Evolutionary conservation across 2,797 vertebrate genomes (phyloP).

Genomic region (Rhyacichthys aspro): DNA sequence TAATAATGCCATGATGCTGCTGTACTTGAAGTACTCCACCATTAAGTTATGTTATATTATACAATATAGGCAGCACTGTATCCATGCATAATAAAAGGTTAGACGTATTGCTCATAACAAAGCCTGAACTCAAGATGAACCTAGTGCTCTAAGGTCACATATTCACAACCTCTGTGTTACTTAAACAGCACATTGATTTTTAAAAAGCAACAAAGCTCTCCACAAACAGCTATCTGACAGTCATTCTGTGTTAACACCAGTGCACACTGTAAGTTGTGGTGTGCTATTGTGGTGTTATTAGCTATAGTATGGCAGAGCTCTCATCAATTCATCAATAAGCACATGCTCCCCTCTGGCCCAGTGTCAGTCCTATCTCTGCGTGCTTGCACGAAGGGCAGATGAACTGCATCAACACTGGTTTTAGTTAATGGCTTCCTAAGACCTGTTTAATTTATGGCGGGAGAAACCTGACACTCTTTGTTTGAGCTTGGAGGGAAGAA

Average conservation of each 20-base stretch:
- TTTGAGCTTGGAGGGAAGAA: no score
- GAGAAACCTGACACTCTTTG: no score
- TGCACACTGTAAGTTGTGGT: conserved; percentile 26
- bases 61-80: no score
- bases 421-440: no score
- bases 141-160: background rate
- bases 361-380: conserved; percentile 12
- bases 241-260: conserved; percentile 26
- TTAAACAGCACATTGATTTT: conserved; percentile 5
- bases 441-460: no score
- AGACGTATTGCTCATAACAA: no score
- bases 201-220: background rate
- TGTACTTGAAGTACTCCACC: no score
- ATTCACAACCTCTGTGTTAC: background rate
- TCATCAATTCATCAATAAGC: conserved; percentile 72
- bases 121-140: background rate
- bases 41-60: no score
- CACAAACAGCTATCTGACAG: conserved; percentile 16
- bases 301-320: conserved; percentile 46
- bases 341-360: conserved; percentile 39
- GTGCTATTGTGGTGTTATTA: conserved; percentile 53
- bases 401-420: no score
- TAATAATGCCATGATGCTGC: no score
- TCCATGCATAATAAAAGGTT: no score
- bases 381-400: no score